Conservation (phyloP, 2,888 invertebrate genomes). For the Apodemia duryi region DNA sequence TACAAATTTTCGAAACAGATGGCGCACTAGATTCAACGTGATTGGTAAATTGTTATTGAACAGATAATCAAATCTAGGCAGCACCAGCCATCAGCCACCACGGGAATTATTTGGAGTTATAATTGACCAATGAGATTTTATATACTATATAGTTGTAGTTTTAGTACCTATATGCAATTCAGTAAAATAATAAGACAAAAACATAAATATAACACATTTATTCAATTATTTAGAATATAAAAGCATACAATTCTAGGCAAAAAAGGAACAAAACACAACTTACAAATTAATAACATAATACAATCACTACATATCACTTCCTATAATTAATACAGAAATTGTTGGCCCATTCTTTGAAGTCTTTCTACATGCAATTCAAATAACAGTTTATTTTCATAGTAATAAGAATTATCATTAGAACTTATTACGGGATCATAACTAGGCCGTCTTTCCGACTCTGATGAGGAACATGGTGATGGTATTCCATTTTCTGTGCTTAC, state of each 20-base stretch:
- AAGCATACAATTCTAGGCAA: not conserved
- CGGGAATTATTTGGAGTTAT: no score
- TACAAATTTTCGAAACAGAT: conserved; percentile 49
- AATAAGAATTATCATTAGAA: conserved; percentile 89
- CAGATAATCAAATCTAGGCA: not conserved
- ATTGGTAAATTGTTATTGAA: conserved; percentile 40
- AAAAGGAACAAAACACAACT: conserved; percentile 8
- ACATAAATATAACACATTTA: not conserved
- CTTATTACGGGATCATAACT: conserved; percentile 88
- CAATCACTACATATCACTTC: conserved; percentile 31
- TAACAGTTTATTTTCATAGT: conserved; percentile 92
- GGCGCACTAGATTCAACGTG: conserved; percentile 46
- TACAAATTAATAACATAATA: conserved; percentile 17
- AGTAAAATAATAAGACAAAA: not conserved
- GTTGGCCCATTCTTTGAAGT: conserved; percentile 82
- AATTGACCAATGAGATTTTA: not conserved
- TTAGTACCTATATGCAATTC: not conserved
- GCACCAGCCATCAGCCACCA: not conserved
- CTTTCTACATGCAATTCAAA: conserved; percentile 91
- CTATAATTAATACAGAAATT: conserved; percentile 60
- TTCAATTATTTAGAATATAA: not conserved
- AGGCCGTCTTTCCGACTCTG: conserved; percentile 58
- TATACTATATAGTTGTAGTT: not conserved
- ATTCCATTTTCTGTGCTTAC: conserved; percentile 51
- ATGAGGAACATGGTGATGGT: conserved; percentile 51